Base-by-base conservation (phyloP, 2,113 vertebrate genomes). In the Vidua chalybeata region DNA sequence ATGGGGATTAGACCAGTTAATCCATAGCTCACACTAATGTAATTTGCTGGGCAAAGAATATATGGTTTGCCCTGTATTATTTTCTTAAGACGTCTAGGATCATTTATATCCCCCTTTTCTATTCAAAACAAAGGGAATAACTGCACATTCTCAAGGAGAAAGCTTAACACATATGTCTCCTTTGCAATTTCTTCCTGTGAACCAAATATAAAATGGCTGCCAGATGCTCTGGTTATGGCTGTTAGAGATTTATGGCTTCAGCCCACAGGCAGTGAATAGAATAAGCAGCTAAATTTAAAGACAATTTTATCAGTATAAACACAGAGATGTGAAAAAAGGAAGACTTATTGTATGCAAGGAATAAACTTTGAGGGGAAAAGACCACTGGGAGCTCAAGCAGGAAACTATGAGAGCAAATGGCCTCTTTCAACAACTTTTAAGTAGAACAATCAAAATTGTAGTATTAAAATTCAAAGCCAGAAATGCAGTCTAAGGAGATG, bases 151-250 rank as follows among this genome's bases (percentile, higher is more conserved):
- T 79, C 49, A 72, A 84, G 81, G 26, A 81, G 75, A 84, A 86
- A 71, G 6, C 39, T 69, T 92, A 78, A 71, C 17, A 19, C 7
- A 1, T 43, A 59, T 63, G 58, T 76, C 31, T 75, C 13, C 49
- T 67, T 85, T 84, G 28, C 39, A 78, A 56, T 74, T 61, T 72
- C 26, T 43, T 85, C 63, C 75, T 86, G 41, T 41, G 54, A 86
- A 92, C 22, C 15, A 51, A 76, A 76, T 37, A 10, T 77, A 94
- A 93, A 92, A 96, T 94, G 83, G 63, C 51, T 95, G 75, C 88
- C 72, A 92, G 71, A 69, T 80, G 18, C 55, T 85, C 41, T 64
- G 76, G 74, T 68, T 84, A 54, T 16, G 67, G 71, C n/a, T 84
- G 28, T 76, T 89, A 83, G 78, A 90, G 67, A 91, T 90, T 91